Conservation (phyloP, 2,888 invertebrate genomes). For the Amphipyra tragopoginis region DNA sequence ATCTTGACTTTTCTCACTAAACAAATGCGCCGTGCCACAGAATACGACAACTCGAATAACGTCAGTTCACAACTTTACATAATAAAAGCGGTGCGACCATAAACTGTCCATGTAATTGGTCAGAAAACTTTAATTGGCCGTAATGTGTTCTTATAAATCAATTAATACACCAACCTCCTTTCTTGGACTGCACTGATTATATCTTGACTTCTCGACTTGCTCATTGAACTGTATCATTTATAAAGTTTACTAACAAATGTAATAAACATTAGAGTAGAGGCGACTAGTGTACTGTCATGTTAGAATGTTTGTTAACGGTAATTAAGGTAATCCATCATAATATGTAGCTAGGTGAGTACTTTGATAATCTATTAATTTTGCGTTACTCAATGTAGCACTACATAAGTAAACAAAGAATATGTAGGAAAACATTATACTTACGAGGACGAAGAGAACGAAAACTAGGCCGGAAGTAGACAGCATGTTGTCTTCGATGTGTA, state of each 20-base stretch:
- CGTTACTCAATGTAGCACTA: conserved; percentile 39
- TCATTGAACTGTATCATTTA: conserved; percentile 68
- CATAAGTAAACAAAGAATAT: conserved; percentile 38
- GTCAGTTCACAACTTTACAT: conserved; percentile 62
- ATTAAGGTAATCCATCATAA: conserved; percentile 58
- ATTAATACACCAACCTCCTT: conserved; percentile 76
- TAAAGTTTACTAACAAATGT: conserved; percentile 67
- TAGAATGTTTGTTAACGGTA: conserved; percentile 49
- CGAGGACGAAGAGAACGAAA: conserved; percentile 67
- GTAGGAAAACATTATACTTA: conserved; percentile 72
- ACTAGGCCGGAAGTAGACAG: conserved; percentile 74
- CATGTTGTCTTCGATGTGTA: conserved; percentile 68
- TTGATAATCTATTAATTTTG: conserved; percentile 43
- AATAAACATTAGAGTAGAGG: conserved; percentile 61
- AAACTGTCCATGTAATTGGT: conserved; percentile 72
- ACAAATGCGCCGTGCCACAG: conserved; percentile 65
- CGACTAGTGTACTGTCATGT: conserved; percentile 52
- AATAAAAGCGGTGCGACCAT: conserved; percentile 66
- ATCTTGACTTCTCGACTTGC: conserved; percentile 66
- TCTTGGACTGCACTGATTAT: conserved; percentile 74
- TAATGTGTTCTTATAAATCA: conserved; percentile 83
- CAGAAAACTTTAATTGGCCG: conserved; percentile 79
- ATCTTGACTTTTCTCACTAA: conserved; percentile 50
- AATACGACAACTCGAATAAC: conserved; percentile 68
- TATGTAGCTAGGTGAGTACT: conserved; percentile 30